Percentiles rank a stretch among this genome's conserved stretches.
Conservation (phyloP, 2,113 vertebrate genomes). For the Salminus brasiliensis region DNA sequence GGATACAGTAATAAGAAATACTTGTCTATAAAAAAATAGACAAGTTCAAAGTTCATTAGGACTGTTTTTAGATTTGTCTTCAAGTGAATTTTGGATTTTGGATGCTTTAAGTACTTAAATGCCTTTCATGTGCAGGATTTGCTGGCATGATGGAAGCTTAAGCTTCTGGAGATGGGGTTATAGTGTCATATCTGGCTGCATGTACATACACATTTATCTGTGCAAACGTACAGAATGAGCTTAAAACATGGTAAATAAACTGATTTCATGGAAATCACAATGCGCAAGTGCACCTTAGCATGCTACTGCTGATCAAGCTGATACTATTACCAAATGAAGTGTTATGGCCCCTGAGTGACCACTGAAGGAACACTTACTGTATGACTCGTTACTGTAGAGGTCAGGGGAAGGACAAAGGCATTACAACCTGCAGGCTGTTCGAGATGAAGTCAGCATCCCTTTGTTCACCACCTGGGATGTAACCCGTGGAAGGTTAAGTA, state of each 20-base stretch:
- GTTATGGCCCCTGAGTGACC: constrained; percentile 9
- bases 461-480: background rate
- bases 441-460: background rate
- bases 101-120: constrained; percentile 43
- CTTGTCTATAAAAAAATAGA: too few species aligned
- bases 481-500: background rate
- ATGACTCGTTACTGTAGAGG: background rate
- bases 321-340: background rate
- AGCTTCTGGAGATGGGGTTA: constrained; percentile 1
- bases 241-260: too few species aligned
- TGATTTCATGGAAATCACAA: too few species aligned
- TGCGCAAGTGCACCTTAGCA: too few species aligned
- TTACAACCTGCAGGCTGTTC: background rate
- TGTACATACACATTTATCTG: constrained; percentile 20
- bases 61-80: too few species aligned
- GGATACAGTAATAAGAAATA: too few species aligned
- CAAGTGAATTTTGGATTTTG: too few species aligned
- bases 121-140: background rate
- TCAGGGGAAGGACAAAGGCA: constrained; percentile 7
- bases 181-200: constrained; percentile 33
- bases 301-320: background rate
- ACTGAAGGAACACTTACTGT: background rate
- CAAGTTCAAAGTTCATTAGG: too few species aligned
- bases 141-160: constrained; percentile 8
- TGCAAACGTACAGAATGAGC: constrained; percentile 17